Conservation (phyloP, 2,113 vertebrate species). For the Pipra filicauda region DNA sequence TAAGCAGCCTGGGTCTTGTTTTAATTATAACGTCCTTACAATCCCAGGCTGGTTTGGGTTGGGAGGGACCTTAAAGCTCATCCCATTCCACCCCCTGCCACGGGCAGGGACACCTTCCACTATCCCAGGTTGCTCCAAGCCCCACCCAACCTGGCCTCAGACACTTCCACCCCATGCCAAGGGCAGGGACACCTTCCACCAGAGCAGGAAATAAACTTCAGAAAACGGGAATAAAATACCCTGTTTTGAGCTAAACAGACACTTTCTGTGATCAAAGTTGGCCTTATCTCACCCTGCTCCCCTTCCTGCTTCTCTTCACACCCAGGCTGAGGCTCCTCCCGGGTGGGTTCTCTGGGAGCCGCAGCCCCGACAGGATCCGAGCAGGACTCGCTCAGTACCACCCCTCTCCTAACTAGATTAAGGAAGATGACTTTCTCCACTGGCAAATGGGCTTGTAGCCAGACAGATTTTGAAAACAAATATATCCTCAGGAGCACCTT, state of each 20-base stretch:
- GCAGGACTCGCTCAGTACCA: accelerated
- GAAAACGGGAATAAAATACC: background rate
- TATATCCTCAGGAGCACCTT: background rate
- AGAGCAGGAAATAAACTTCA: accelerated
- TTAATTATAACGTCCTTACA: background rate
- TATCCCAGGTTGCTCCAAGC: background rate
- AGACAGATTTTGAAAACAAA: background rate
- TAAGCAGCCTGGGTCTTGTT: background rate
- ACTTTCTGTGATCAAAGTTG: background rate
- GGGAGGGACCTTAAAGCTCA: background rate
- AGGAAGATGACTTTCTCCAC: accelerated
- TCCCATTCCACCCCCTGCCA: background rate
- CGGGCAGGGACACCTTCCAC: background rate
- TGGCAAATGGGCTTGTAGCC: background rate
- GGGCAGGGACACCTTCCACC: background rate
- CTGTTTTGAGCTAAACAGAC: background rate
- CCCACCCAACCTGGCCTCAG: background rate
- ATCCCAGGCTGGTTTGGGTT: background rate
- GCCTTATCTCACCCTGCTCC: background rate
- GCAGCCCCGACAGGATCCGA: accelerated
- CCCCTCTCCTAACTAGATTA: accelerated
- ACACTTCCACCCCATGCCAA: background rate
- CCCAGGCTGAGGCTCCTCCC: background rate
- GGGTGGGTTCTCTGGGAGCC: background rate
- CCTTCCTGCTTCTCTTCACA: background rate